Conservation (phyloP, 2,113 vertebrate genomes). For the Passer montanus region DNA sequence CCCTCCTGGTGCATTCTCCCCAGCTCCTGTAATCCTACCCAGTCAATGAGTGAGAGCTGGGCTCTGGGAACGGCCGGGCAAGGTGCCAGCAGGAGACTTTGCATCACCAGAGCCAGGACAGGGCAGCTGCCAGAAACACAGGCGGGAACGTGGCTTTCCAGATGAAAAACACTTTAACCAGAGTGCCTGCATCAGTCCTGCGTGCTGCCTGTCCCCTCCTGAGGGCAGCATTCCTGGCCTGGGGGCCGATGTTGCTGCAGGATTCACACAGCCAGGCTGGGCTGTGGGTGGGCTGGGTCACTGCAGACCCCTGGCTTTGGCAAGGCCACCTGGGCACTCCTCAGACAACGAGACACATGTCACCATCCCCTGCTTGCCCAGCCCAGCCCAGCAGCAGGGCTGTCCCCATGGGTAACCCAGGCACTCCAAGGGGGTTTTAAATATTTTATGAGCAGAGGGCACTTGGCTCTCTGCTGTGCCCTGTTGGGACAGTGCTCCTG, state of each 20-base stretch:
- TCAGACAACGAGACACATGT: not conserved
- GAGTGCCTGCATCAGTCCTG: not conserved
- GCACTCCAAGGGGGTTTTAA: not conserved
- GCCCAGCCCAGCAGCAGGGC: not conserved
- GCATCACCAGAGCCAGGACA: not conserved
- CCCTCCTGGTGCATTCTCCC: not conserved
- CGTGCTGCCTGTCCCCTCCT: not conserved
- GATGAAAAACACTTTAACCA: not conserved
- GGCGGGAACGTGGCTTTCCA: not conserved
- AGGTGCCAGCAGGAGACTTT: not conserved
- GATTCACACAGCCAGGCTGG: not conserved
- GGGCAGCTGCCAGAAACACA: conserved; percentile 49
- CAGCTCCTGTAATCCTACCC: conserved; percentile 62
- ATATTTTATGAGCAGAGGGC: not conserved
- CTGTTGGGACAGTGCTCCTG: not conserved
- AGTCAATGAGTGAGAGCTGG: conserved; percentile 50
- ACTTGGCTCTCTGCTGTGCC: not conserved
- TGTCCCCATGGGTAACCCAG: not conserved
- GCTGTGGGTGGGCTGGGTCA: not conserved
- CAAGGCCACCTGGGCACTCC: not conserved
- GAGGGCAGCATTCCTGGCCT: not conserved
- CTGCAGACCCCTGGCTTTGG: not conserved
- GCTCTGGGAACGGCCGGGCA: not conserved
- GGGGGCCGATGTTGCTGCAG: not conserved
- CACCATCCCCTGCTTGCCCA: not conserved